Evolutionary conservation across 2,113 vertebrate species (phyloP), one percentile per base, ranked within the genome.

Genomic region (Pelodiscus sinensis): DNA sequence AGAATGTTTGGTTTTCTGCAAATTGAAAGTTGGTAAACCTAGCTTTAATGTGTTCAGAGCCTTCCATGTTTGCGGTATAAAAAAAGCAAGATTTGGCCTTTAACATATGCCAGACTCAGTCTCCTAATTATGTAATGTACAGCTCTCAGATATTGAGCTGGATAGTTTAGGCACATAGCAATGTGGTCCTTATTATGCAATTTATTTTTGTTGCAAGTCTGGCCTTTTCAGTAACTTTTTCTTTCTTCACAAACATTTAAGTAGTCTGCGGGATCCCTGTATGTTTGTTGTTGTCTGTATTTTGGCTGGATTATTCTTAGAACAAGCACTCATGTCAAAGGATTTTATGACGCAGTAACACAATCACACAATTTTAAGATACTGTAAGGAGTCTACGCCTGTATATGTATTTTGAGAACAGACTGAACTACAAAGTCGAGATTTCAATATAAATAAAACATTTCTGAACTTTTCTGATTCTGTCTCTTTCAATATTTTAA

Each of bases 401-500:
- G 50, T 9, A 79, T 12, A 22, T 18, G 85, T 81, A 80, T 90
- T 92, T 95, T 84, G 27, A 71, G 84, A 88, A 83, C 16, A 2
- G 27, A 62, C 58, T 56, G 1, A 84, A 85, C 14, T 44, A 94
- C 10, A 86, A 73, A 94, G 52, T 16, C 60, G 65, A 65, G 50
- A 55, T 93, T 94, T 71, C 92, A 78, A 86, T 88, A 92, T 68
- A 27, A 44, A 88, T 93, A 93, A 80, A 79, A 93, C 25, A 54
- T 7, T 68, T n/a, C 5, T 54, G 52, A 25, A 21, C 15, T 86
- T 86, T 79, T 73, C 25, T 68, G 11, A 44, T 19, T 21, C 25
- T 24, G 38, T 27, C 80, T 21, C 25, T 35, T 55, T 56, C 44
- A 62, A 9, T 27, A 27, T 88, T 27, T 71, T 38, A 73, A 31